Evolutionary conservation across 2,113 vertebrate species (phyloP), one percentile per base, ranked within the genome.

Genomic region (Anas platyrhynchos): DNA sequence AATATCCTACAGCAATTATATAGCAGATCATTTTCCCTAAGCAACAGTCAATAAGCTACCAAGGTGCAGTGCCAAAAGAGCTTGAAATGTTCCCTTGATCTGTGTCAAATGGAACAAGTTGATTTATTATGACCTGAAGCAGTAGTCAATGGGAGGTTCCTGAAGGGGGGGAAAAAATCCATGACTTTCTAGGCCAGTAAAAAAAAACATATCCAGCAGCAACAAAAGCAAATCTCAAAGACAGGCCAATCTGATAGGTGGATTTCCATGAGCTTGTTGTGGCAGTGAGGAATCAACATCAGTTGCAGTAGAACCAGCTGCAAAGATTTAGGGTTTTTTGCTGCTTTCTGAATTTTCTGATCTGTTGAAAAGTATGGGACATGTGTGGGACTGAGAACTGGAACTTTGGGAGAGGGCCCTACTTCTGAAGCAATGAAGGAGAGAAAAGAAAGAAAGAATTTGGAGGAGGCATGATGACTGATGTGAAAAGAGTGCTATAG

Each of bases 371-470:
- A 17, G 27, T 67, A 79, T 31, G 10, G 23, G 13, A 55, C 6
- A 6, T 3, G 3, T 56, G 44, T 65, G 32, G 13, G 21, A 58
- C 15, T 38, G 27, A 2, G 13, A 88, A 74, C 76, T 1, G 3
- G 2, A 41, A n/a, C 10, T 74, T 23, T 74, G 29, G 36, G 36
- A 62, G 20, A 77, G 13, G 7, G 1, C 0, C 0, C 0, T 1
- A 48, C 11, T 50, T 74, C 23, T 54, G n/a, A 16, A 16, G 13
- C 0, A 8, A 16, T 22, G 8, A 71, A 66, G 36, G 36, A 31
- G 3, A 56, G 21, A 80, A 83, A 48, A 11, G 34, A 59, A 9
- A 25, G 27, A 52, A 7, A 9, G 8, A 32, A 83, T 11, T 0
- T 38, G 31, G 29, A 62, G 26, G 9, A 66, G 7, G 11, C 6